Evolutionary conservation across 2,797 vertebrate species (phyloP).

Genomic region (Catamblyrhynchus diadema): DNA sequence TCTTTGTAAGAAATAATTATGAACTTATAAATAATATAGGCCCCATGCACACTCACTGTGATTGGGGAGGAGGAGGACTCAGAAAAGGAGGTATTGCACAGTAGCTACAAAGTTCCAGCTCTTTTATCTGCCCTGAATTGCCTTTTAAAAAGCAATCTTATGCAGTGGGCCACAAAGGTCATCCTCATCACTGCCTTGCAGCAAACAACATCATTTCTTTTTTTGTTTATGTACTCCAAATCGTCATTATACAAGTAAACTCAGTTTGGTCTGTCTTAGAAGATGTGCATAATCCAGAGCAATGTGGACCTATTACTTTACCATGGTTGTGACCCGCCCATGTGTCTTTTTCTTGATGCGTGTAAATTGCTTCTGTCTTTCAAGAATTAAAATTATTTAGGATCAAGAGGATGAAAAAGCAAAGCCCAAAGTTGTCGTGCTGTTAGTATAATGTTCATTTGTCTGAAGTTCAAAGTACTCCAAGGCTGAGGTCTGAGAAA

Average conservation of each 20-base stretch:
- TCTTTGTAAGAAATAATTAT: not conserved
- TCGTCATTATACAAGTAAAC: not conserved
- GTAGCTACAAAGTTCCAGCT: accelerated
- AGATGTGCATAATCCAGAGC: not conserved
- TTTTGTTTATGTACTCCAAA: not conserved
- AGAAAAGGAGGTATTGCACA: not conserved
- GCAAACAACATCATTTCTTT: not conserved
- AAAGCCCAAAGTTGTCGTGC: not conserved
- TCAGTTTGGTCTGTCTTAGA: not conserved
- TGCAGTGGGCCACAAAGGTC: not conserved
- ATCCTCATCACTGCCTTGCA: not conserved
- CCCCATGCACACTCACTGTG: not conserved
- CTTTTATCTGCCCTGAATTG: not conserved
- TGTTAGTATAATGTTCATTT: not conserved
- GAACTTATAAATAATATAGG: not conserved
- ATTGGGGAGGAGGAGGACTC: not conserved
- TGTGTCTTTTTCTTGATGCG: accelerated
- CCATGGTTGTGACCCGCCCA: accelerated
- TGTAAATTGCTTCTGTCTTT: not conserved
- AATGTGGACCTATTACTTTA: not conserved
- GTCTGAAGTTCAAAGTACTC: not conserved
- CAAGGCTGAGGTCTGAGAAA: not conserved
- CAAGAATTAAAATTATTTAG: not conserved
- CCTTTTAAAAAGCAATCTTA: not conserved
- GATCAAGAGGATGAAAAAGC: not conserved